phyloP scores from a whole-genome alignment of 2,888 invertebrate genomes.

The Merodon equestris region DNA sequence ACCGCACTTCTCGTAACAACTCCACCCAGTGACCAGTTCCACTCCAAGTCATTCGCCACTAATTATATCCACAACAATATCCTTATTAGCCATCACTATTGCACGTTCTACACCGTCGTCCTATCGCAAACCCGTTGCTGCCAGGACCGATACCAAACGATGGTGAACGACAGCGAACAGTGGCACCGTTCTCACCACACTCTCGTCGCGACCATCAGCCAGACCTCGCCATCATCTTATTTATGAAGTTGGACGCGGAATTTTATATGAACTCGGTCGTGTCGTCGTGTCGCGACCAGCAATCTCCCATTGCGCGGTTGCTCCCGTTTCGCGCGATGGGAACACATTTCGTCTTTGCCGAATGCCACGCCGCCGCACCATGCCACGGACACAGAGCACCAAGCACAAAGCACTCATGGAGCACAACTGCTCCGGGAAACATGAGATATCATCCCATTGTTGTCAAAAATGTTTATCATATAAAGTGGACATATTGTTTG shows the following conservation, averaged over 20 bases:
- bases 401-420: background rate
- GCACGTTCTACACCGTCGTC: conserved; percentile 34
- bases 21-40: conserved; percentile 35
- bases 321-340: conserved; percentile 57
- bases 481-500: conserved; percentile 69
- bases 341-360: conserved; percentile 36
- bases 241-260: conserved; percentile 65
- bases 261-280: conserved; percentile 65
- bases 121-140: conserved; percentile 25
- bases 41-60: conserved; percentile 58
- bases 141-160: background rate
- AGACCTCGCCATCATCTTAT: conserved; percentile 57
- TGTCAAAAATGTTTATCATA: conserved; percentile 69
- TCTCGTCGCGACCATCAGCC: background rate
- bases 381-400: no score
- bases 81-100: conserved; percentile 63
- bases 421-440: conserved; percentile 26
- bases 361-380: conserved; percentile 16
- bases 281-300: background rate
- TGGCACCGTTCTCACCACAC: conserved; percentile 46
- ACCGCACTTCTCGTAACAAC: conserved; percentile 27
- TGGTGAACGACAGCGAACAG: background rate
- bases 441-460: conserved; percentile 68
- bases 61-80: conserved; percentile 64
- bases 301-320: conserved; percentile 40